Conservation (phyloP, 2,797 vertebrate species). For the Hydrophis major region DNA sequence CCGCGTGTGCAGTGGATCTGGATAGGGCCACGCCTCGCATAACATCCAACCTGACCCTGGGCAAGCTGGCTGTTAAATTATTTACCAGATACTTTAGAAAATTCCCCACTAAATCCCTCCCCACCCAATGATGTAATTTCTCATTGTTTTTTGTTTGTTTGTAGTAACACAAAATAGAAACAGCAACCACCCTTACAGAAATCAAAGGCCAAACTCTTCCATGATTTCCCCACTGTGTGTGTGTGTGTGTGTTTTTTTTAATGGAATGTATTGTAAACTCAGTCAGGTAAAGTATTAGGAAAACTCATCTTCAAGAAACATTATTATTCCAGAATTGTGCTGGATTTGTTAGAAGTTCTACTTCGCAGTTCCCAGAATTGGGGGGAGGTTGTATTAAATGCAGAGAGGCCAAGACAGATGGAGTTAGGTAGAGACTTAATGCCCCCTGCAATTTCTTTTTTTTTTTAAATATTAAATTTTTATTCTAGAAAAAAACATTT, state of each 20-base stretch:
- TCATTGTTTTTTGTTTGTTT: background rate
- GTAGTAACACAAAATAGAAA: background rate
- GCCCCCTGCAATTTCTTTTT: conserved; percentile 41
- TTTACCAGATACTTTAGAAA: background rate
- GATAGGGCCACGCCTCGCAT: too few species aligned
- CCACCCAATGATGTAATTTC: background rate
- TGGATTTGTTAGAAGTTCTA: background rate
- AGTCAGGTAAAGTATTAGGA: background rate
- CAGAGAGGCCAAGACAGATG: conserved; percentile 36
- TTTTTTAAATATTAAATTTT: too few species aligned
- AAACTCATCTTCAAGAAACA: background rate
- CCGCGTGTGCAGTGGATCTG: too few species aligned
- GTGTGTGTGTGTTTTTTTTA: background rate
- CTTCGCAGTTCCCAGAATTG: background rate
- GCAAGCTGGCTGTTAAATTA: too few species aligned
- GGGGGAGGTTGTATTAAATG: background rate
- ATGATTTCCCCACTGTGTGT: background rate
- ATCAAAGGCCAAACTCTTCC: background rate
- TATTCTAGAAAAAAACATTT: too few species aligned
- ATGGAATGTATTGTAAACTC: background rate
- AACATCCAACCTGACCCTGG: too few species aligned
- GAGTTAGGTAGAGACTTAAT: conserved; percentile 29
- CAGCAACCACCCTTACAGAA: background rate
- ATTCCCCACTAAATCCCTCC: background rate
- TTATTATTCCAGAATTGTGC: background rate